phyloP scores from a whole-genome alignment of 2,797 vertebrate genomes.

The Squalus acanthias region DNA sequence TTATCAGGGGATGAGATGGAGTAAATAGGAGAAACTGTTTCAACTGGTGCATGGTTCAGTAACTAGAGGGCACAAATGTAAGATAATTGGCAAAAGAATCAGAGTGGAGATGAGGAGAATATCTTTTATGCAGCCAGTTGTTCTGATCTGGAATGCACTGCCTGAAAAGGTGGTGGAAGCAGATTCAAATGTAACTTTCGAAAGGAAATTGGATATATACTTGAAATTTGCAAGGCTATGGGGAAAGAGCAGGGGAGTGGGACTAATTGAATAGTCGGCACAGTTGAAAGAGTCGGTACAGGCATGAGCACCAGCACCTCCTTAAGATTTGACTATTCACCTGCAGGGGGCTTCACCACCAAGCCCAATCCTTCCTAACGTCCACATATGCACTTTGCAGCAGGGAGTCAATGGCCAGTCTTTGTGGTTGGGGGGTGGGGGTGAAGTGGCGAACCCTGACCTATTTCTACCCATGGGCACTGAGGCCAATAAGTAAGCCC shows the following conservation, averaged over 20 bases:
- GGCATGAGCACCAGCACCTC: no score
- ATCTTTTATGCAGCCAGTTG: no score
- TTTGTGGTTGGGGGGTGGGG: no score
- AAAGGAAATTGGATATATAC: background rate
- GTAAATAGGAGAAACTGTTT: no score
- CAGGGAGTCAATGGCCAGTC: background rate
- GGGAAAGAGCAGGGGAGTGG: background rate
- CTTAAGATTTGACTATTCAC: background rate
- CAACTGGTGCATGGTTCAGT: no score
- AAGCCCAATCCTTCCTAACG: background rate
- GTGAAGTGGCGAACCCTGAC: background rate
- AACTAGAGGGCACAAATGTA: background rate
- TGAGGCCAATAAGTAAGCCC: no score
- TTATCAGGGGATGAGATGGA: no score
- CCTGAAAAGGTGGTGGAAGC: background rate
- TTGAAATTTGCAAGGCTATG: background rate
- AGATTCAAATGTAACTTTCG: background rate
- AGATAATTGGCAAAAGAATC: background rate
- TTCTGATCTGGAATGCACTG: no score
- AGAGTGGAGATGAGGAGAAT: no score
- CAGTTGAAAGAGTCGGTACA: background rate
- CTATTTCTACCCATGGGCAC: background rate
- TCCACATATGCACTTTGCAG: background rate
- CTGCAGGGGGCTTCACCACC: background rate
- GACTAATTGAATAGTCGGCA: background rate